Evolutionary conservation across 1,140 invertebrate genomes (phyloP), one percentile per base, ranked within the genome.

Genomic region (Platyscapa corneri): DNA sequence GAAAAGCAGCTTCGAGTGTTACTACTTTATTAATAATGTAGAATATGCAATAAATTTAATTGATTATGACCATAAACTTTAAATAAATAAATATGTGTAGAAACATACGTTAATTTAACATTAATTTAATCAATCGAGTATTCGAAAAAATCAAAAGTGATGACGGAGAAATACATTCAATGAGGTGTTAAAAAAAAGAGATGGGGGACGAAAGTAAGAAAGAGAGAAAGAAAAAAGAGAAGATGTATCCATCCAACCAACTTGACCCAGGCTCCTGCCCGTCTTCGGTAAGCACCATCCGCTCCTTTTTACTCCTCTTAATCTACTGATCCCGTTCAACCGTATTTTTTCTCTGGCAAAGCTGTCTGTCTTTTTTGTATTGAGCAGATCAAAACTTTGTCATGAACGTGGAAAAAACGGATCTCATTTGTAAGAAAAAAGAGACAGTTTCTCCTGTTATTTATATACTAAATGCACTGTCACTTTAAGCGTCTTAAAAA

Each of bases 251-350:
- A 92, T 93, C 89, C 90, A 93, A 93, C 92, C 92, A 93, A 93
- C 91, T 91, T 93, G 92, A 91, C 92, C 90, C 91, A 93, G 92
- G 92, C 92, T 93, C 92, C 93, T 93, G 92, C 90, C 93, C 92
- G 90, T 92, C 89, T 93, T 92, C 90, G 93, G 92, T 93, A 93
- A 93, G 93, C 93, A 93, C 83, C 91, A 93, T 92, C 93, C 92
- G 88, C 88, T 93, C 93, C 93, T 93, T 91, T 90, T 90, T 93
- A 92, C 90, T 93, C 92, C 93, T 91, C 82, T 93, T 93, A 92
- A 91, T 91, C 91, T 93, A 91, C 90, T 93, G 91, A 90, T 92
- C 91, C 93, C 89, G 87, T 91, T 91, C 34, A 82, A 86, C 37
- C 80, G 34, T 72, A 83, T 84, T 85, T 56, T 86, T 75, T 84